phyloP scores from a whole-genome alignment of 1,140 invertebrate species.

The Drosophila lowei region DNA sequence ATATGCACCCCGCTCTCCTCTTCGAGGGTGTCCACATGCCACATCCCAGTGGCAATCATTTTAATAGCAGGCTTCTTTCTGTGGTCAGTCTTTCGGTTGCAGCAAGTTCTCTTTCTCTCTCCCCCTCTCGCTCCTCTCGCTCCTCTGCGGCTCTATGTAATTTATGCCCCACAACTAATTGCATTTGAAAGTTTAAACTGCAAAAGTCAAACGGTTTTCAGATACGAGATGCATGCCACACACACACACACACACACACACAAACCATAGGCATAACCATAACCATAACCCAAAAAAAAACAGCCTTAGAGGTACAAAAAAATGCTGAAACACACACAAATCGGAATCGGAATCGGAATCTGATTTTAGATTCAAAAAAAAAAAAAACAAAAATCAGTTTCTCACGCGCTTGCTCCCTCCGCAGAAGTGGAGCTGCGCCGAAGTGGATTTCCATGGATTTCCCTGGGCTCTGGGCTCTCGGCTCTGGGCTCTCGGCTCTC shows the following conservation, averaged over 20 bases:
- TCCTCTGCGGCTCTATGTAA: constrained; percentile 46
- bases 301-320: constrained; percentile 29
- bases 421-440: constrained; percentile 9
- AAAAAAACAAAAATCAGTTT: constrained; percentile 12
- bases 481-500: constrained; percentile 14
- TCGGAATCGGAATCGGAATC: neutral
- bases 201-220: constrained; percentile 79
- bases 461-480: constrained; percentile 32
- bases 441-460: no score
- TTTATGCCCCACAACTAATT: constrained; percentile 73
- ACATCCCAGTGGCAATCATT: constrained; percentile 63
- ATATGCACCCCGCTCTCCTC: neutral
- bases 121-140: neutral
- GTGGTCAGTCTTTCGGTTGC: constrained; percentile 37
- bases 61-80: constrained; percentile 68
- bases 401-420: constrained; percentile 6
- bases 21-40: constrained; percentile 17
- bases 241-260: constrained; percentile 34
- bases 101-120: neutral
- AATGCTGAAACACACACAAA: constrained; percentile 40
- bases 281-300: constrained; percentile 25
- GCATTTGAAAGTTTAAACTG: constrained; percentile 79
- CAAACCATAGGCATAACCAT: constrained; percentile 17
- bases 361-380: constrained; percentile 6
- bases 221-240: constrained; percentile 61